Percentiles rank a stretch among this genome's conserved stretches.
Conservation (phyloP, 2,113 vertebrate species). For the Hemibates koningsi region DNA sequence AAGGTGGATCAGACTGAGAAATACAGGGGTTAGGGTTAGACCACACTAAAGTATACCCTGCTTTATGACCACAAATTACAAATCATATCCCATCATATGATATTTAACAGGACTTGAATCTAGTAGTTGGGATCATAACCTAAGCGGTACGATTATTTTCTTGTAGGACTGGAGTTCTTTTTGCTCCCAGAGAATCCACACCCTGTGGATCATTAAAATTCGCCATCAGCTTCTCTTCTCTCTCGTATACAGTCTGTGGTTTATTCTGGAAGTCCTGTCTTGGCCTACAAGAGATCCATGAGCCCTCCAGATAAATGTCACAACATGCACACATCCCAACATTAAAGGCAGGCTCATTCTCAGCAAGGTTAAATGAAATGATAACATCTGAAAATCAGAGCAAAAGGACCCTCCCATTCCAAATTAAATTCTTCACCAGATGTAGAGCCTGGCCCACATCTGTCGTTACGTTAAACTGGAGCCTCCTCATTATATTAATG, state of each 20-base stretch:
- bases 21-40: neutral
- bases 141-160: neutral
- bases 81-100: neutral
- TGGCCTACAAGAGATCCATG: neutral
- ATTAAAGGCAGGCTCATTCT: neutral
- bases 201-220: neutral
- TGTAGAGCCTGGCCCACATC: neutral
- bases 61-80: neutral
- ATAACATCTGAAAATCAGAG: neutral
- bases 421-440: neutral
- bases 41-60: neutral
- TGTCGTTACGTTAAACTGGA: neutral
- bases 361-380: neutral
- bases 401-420: neutral
- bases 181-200: neutral
- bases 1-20: neutral
- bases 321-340: neutral
- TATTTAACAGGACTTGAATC: neutral
- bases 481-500: conserved; percentile 38
- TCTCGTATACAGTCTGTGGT: neutral
- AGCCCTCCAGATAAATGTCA: neutral
- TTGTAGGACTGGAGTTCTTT: neutral
- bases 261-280: neutral
- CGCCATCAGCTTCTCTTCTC: neutral
- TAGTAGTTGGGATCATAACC: neutral